Conservation (phyloP, 2,113 vertebrate species). For the Forbesichthys papilliferus region DNA sequence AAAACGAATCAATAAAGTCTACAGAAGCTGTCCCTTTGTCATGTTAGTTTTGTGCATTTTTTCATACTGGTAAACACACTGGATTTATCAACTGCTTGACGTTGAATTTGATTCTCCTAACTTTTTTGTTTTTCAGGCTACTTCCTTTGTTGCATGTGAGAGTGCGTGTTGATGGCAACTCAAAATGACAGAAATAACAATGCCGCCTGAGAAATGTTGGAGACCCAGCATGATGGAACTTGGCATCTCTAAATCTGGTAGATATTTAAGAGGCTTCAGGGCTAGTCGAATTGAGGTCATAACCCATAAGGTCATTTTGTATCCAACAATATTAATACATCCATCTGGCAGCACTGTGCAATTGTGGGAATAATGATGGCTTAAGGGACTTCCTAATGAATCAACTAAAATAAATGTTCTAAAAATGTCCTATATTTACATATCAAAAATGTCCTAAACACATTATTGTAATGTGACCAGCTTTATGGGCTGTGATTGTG, state of each 20-base stretch:
- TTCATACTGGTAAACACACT: background rate
- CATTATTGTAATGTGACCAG: slow-evolving; percentile 52
- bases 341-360: slow-evolving; percentile 49
- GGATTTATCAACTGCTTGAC: background rate
- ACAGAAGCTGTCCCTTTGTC: slow-evolving; percentile 52
- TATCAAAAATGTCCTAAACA: slow-evolving; percentile 34
- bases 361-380: slow-evolving; percentile 47
- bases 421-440: slow-evolving; percentile 30
- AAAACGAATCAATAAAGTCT: slow-evolving; percentile 49
- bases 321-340: slow-evolving; percentile 61
- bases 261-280: slow-evolving; percentile 60
- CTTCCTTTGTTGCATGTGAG: background rate
- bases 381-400: background rate
- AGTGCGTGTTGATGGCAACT: background rate
- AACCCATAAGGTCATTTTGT: slow-evolving; percentile 60
- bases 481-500: slow-evolving; percentile 25
- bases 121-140: too few relatives aligned
- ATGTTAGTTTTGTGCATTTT: slow-evolving; percentile 42
- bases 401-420: background rate
- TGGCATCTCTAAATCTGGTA: slow-evolving; percentile 57
- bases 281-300: slow-evolving; percentile 64
- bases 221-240: slow-evolving; percentile 38
- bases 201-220: slow-evolving; percentile 41
- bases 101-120: too few relatives aligned
- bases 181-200: slow-evolving; percentile 28